Conservation (phyloP, 2,113 vertebrate species). For the Arvicanthis niloticus region DNA sequence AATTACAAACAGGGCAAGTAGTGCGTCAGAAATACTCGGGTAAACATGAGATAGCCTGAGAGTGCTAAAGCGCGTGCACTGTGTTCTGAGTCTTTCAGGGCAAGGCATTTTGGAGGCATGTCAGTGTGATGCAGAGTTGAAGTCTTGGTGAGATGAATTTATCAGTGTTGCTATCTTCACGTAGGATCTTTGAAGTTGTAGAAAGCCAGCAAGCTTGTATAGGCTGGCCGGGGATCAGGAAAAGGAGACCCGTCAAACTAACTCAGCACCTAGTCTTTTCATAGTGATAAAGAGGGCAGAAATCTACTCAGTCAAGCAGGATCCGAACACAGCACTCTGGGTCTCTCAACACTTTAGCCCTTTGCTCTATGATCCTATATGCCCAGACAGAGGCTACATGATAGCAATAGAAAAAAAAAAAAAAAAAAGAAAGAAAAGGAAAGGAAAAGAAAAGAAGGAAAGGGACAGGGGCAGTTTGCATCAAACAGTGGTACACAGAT, state of each 20-base stretch:
- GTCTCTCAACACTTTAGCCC: neutral
- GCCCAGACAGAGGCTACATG: neutral
- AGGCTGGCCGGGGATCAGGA: neutral
- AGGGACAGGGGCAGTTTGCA: neutral
- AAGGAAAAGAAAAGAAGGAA: no score
- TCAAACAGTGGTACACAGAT: neutral
- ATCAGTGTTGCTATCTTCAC: neutral
- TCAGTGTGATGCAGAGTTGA: neutral
- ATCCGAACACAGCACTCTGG: neutral
- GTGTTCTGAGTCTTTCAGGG: neutral
- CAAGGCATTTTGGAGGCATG: neutral
- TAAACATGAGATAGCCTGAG: neutral
- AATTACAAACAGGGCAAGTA: neutral
- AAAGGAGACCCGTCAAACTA: neutral
- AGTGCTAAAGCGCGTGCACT: neutral
- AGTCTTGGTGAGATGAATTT: neutral
- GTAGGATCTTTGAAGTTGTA: neutral
- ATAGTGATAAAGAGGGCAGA: neutral
- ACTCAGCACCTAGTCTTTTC: neutral
- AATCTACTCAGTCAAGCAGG: neutral
- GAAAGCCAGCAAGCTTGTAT: neutral
- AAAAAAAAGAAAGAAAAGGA: neutral
- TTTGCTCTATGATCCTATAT: neutral
- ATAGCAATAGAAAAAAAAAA: neutral
- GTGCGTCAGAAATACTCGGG: neutral